A percentile compares a stretch with the other conserved stretches of the same genome.
phyloP scores from a whole-genome alignment of 1,140 invertebrate species.

The Grapholita molesta region DNA sequence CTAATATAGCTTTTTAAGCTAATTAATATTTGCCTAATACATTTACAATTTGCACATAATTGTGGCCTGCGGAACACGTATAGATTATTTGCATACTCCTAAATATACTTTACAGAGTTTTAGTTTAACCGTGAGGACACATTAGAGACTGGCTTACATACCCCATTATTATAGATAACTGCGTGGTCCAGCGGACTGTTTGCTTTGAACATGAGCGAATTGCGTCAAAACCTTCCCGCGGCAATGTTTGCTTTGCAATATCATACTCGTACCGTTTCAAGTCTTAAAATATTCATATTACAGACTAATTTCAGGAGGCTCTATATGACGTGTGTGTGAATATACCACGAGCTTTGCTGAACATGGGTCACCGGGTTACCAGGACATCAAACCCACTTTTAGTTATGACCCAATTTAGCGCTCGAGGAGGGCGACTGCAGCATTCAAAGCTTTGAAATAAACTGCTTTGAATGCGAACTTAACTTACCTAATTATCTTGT shows the following conservation, averaged over 20 bases:
- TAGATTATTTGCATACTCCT: neutral
- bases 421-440: neutral
- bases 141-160: too few relatives aligned
- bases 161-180: too few relatives aligned
- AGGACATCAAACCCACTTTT: conserved; percentile 22
- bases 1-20: neutral
- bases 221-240: too few relatives aligned
- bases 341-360: neutral
- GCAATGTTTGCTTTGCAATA: too few relatives aligned
- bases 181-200: neutral
- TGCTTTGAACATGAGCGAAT: neutral
- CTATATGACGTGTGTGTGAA: neutral
- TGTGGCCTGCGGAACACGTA: neutral
- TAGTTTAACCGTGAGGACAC: neutral
- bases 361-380: conserved; percentile 28
- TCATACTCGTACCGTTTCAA: neutral
- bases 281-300: neutral
- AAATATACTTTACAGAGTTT: neutral
- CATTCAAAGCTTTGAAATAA: neutral
- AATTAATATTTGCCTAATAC: neutral
- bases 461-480: conserved; percentile 7
- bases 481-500: conserved; percentile 1
- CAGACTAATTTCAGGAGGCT: neutral
- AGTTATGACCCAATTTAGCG: conserved; percentile 22
- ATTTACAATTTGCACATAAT: neutral